Conservation (phyloP, 1,140 invertebrate genomes). For the Sweltsa coloradensis region DNA sequence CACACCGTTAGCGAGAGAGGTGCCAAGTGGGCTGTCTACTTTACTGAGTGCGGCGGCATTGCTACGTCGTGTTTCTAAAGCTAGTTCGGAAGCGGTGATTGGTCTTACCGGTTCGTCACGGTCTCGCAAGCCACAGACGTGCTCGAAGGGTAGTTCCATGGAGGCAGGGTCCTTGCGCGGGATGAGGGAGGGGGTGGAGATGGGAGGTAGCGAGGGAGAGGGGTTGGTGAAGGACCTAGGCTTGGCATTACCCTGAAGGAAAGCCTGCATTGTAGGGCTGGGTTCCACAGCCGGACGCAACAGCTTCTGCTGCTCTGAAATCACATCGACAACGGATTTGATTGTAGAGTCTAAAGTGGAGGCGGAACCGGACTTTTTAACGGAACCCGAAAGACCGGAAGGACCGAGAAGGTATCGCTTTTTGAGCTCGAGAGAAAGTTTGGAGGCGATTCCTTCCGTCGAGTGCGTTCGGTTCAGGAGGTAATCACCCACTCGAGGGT, state of each 20-base stretch:
- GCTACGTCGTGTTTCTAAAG: too few relatives aligned
- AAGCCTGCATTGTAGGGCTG: conserved; percentile 61
- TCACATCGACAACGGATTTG: conserved; percentile 67
- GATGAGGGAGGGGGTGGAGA: conserved; percentile 8
- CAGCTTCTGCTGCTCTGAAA: conserved; percentile 79
- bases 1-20: too few relatives aligned
- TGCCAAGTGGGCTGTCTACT: too few relatives aligned
- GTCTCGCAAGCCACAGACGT: too few relatives aligned
- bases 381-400: conserved; percentile 40
- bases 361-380: conserved; percentile 73
- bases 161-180: too few relatives aligned
- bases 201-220: too few relatives aligned
- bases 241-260: conserved; percentile 41
- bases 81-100: too few relatives aligned
- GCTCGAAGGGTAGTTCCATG: conserved; percentile 20
- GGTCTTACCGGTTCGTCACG: too few relatives aligned
- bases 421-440: conserved; percentile 71
- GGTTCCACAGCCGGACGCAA: conserved; percentile 65
- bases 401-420: conserved; percentile 68
- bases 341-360: conserved; percentile 72
- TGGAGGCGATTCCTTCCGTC: conserved; percentile 73
- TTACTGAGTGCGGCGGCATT: too few relatives aligned
- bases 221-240: conserved; percentile 23
- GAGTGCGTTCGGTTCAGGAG: conserved; percentile 67
- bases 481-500: conserved; percentile 42